phyloP scores from a whole-genome alignment of 1,140 invertebrate genomes.

The Vanessa atalanta region DNA sequence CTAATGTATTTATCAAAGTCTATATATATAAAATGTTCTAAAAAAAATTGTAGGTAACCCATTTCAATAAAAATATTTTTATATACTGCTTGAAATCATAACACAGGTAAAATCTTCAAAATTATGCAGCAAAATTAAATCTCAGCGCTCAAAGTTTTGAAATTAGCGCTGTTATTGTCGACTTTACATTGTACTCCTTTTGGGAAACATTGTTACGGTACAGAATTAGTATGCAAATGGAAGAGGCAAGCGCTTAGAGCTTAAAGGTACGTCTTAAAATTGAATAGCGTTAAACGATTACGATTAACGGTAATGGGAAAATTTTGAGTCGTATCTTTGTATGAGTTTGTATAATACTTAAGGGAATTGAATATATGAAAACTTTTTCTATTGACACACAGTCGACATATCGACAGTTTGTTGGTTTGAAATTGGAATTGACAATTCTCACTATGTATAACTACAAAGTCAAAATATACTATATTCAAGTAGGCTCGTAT shows the following conservation, averaged over 20 bases:
- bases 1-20: no score
- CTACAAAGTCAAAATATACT: no score
- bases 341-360: background rate
- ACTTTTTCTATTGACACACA: no score
- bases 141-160: slow-evolving; percentile 36
- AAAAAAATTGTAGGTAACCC: background rate
- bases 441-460: no score
- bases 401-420: no score
- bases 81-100: background rate
- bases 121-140: slow-evolving; percentile 39
- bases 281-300: slow-evolving; percentile 6
- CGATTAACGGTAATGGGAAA: slow-evolving; percentile 6
- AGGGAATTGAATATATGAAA: no score
- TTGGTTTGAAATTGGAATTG: no score
- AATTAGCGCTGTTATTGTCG: slow-evolving; percentile 47
- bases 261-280: slow-evolving; percentile 3
- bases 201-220: slow-evolving; percentile 31
- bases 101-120: slow-evolving; percentile 15
- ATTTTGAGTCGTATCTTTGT: background rate
- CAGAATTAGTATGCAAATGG: slow-evolving; percentile 46
- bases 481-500: no score
- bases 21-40: no score
- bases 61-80: background rate
- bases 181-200: slow-evolving; percentile 41
- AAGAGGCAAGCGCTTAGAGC: slow-evolving; percentile 17